Percentiles rank a stretch among this genome's conserved stretches.
Evolutionary conservation across 2,888 invertebrate species (phyloP).

Genomic region (Tetranychus truncatus): DNA sequence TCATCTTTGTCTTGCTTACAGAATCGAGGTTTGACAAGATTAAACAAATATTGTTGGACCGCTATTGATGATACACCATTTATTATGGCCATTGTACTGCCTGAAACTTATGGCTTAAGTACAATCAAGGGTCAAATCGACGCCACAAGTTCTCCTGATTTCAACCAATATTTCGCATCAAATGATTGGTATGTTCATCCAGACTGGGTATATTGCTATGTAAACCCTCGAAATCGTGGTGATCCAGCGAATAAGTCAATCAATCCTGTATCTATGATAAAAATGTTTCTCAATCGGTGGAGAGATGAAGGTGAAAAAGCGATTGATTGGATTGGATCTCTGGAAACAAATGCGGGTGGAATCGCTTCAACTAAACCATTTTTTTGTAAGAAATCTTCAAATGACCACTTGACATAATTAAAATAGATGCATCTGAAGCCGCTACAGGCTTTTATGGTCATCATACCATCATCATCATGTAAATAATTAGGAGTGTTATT

Average conservation of each 20-base stretch:
- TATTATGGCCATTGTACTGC: slow-evolving; percentile 61
- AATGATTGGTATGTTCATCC: slow-evolving; percentile 43
- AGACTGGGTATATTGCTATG: slow-evolving; percentile 37
- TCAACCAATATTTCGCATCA: slow-evolving; percentile 16
- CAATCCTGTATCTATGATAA: background rate
- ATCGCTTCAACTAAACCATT: slow-evolving; percentile 1
- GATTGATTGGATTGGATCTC: slow-evolving; percentile 3
- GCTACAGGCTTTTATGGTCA: no score
- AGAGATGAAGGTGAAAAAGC: background rate
- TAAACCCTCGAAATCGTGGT: background rate
- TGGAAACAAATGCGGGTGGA: slow-evolving; percentile 9
- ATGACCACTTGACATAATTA: no score
- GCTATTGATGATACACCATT: slow-evolving; percentile 68
- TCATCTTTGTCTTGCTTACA: slow-evolving; percentile 32
- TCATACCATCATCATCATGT: no score
- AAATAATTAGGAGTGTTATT: no score
- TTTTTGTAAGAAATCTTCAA: background rate
- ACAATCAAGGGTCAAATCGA: slow-evolving; percentile 53
- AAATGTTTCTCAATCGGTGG: background rate
- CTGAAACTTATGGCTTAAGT: slow-evolving; percentile 65
- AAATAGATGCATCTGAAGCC: no score
- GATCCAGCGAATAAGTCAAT: background rate
- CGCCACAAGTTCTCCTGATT: background rate
- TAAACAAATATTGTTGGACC: slow-evolving; percentile 61
- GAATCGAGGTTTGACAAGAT: slow-evolving; percentile 61